A percentile compares a stretch with the other conserved stretches of the same genome.
phyloP scores from a whole-genome alignment of 2,797 vertebrate species.

The Smutsia temminckii region DNA sequence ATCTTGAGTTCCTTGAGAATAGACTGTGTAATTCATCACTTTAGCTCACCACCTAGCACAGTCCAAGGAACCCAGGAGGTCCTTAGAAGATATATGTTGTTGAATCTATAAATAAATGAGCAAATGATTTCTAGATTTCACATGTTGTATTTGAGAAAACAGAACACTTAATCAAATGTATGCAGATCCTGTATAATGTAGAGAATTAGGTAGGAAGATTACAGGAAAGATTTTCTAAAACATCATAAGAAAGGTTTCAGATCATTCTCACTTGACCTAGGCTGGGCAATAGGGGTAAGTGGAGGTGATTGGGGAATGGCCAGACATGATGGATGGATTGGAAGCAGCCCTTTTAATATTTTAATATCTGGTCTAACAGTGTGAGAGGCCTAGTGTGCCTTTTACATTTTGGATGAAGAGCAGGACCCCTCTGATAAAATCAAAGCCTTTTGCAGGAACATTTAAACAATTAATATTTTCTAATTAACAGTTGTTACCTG shows the following conservation, averaged over 20 bases:
- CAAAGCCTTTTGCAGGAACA: neutral
- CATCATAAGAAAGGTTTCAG: neutral
- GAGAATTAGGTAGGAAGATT: neutral
- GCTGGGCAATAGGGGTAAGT: rapidly evolving
- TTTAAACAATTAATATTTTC: neutral
- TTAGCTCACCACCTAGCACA: neutral
- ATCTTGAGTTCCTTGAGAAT: neutral
- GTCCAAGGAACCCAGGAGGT: neutral
- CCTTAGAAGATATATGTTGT: neutral
- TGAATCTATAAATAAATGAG: neutral
- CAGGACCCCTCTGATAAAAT: neutral
- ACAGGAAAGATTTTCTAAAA: neutral
- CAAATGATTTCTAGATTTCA: neutral
- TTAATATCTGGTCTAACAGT: neutral
- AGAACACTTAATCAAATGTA: neutral
- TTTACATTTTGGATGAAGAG: neutral
- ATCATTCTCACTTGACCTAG: neutral
- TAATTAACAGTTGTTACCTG: neutral
- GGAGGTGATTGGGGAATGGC: neutral
- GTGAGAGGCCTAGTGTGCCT: neutral
- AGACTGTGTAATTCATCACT: neutral
- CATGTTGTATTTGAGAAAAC: neutral
- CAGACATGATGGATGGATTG: neutral
- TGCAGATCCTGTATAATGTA: neutral
- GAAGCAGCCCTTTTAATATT: neutral